Base-by-base conservation (phyloP, 2,797 vertebrate genomes). In the Meda fulgida region DNA sequence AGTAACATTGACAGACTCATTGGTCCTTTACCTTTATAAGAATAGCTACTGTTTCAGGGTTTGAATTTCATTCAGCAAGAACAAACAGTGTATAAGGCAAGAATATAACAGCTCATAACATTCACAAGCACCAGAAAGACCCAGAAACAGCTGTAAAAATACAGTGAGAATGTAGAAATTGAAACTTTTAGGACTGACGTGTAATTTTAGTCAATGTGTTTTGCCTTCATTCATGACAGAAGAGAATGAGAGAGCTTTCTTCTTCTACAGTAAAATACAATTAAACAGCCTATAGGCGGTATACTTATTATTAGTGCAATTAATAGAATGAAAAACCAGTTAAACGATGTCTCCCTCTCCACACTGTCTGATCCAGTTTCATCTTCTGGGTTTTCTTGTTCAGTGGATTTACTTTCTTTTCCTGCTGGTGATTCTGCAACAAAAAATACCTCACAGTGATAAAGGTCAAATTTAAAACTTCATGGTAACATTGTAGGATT, bases 141-240 rank as follows among this genome's bases (percentile, higher is more conserved):
- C 7, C 29, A 19, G 8, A 5, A 7, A 19, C 7, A 66, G 65
- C 16, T 19, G 16, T 1, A 34, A 23, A 55, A 3, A 53, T 7
- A 53, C 18, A 55, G 21, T 55, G 53, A 55, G 53, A 55, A 23
- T 55, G 63, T 18, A 7, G 19, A 34, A 66, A 3, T 3, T 34
- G 0, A 67, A 34, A 36, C 31, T 36, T 67, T 36, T 36, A 67
- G 4, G 8, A 1, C 18, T 67, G 65, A 36, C 0, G 1, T 36
- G 4, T 36, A 4, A 36, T 21, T 21, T 67, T 4, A 10, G 3
- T 21, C 16, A 36, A 1, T 10, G 3, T 34, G 7, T 5, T 8
- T 2, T 7, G 1, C 18, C 2, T 65, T 16, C 13, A 16, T 14
- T 66, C 0, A 3, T 9, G 2, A 8, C 63, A 19, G 0, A 31